These are phyloP conservation scores for Abscondita cerata DNA, from an alignment of 2,888 invertebrate genomes.

Conservation along the genomic window DNA sequence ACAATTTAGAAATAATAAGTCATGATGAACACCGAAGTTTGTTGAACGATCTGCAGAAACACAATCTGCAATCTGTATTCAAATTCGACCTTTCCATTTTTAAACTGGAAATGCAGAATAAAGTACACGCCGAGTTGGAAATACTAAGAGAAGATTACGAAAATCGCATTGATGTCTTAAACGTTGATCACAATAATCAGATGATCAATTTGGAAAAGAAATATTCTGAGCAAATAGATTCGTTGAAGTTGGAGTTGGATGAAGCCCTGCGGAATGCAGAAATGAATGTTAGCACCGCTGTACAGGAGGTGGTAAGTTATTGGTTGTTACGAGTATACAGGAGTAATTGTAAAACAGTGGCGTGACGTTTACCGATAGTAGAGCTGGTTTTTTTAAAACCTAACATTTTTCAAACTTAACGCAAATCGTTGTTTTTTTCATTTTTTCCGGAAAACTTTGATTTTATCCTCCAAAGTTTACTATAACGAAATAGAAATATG, in stretches of 20 bases:
- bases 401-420: no score
- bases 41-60: slow-evolving; percentile 44
- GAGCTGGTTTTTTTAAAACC: no score
- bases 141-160: slow-evolving; percentile 52
- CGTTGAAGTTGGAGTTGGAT: slow-evolving; percentile 64
- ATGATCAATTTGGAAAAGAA: slow-evolving; percentile 60
- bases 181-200: slow-evolving; percentile 58
- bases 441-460: no score
- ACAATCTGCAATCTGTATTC: slow-evolving; percentile 46
- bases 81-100: slow-evolving; percentile 47
- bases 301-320: slow-evolving; percentile 61
- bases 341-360: no score
- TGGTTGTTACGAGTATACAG: slow-evolving; percentile 9
- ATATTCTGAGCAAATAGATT: slow-evolving; percentile 61
- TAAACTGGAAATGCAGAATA: slow-evolving; percentile 53
- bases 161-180: slow-evolving; percentile 58
- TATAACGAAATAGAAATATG: no score
- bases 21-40: slow-evolving; percentile 47
- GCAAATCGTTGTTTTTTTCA: no score
- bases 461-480: no score
- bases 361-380: no score
- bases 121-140: slow-evolving; percentile 58
- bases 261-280: slow-evolving; percentile 45
- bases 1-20: slow-evolving; percentile 45
- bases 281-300: slow-evolving; percentile 59